Percentiles rank a stretch among this genome's conserved stretches.
Evolutionary conservation across 2,888 invertebrate species (phyloP).

Genomic region (Andrena minutula): DNA sequence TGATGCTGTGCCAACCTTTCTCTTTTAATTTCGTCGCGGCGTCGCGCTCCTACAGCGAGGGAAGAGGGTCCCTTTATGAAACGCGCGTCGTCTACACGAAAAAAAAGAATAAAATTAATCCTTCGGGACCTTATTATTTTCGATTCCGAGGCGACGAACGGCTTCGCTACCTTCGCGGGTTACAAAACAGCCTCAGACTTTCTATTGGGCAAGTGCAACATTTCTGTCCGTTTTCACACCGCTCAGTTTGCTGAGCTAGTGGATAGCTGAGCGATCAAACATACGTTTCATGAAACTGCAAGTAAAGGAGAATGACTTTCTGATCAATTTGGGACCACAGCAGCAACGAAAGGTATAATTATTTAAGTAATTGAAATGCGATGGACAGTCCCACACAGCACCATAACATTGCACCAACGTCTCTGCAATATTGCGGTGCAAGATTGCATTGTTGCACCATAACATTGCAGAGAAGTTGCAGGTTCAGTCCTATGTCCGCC

Average conservation of each 20-base stretch:
- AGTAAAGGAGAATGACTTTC: background rate
- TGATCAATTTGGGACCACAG: background rate
- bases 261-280: background rate
- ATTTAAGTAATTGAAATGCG: background rate
- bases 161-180: slow-evolving; percentile 8
- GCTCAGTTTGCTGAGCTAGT: background rate
- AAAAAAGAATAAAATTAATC: slow-evolving; percentile 51
- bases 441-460: no score
- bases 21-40: slow-evolving; percentile 66
- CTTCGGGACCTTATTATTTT: slow-evolving; percentile 50
- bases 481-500: no score
- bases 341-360: background rate
- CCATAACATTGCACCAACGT: no score
- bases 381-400: no score
- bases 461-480: no score
- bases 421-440: no score
- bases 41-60: slow-evolving; percentile 30
- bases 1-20: slow-evolving; percentile 61
- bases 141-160: slow-evolving; percentile 31
- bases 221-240: background rate
- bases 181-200: background rate
- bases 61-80: slow-evolving; percentile 35
- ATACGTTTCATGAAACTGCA: background rate
- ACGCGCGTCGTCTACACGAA: slow-evolving; percentile 10
- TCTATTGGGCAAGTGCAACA: background rate